These are phyloP conservation scores for Folsomia candida DNA, from an alignment of 2,888 invertebrate genomes.

Conservation along the genomic window DNA sequence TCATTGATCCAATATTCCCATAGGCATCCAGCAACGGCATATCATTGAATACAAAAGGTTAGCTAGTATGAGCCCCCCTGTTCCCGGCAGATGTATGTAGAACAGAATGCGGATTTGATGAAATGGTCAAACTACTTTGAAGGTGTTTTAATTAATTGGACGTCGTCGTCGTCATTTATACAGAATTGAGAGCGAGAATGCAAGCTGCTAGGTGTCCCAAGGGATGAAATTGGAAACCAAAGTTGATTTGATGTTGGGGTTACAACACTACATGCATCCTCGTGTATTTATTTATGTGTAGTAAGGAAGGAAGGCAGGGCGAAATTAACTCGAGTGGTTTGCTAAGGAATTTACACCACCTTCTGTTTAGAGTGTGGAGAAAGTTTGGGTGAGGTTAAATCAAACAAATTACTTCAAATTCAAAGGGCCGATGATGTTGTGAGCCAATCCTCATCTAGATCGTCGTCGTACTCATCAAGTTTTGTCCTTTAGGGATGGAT, in stretches of 20 bases:
- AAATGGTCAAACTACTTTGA: slow-evolving; percentile 10
- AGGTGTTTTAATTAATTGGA: slow-evolving; percentile 22
- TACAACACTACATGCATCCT: not conserved
- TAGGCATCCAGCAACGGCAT: too few species aligned
- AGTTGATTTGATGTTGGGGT: not conserved
- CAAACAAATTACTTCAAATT: not conserved
- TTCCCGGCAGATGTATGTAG: too few species aligned
- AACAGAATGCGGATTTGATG: not conserved
- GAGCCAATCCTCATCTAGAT: not conserved
- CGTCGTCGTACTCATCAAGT: not conserved
- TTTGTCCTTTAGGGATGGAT: not conserved
- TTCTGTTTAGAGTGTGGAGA: not conserved
- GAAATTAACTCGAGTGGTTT: slow-evolving; percentile 20
- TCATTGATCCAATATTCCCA: too few species aligned
- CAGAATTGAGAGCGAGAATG: not conserved
- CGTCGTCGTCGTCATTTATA: slow-evolving; percentile 1
- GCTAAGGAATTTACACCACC: not conserved
- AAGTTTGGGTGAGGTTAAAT: too few species aligned
- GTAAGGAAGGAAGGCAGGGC: too few species aligned
- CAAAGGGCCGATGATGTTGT: not conserved
- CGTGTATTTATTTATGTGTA: too few species aligned
- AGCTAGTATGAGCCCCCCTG: too few species aligned
- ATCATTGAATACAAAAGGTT: too few species aligned
- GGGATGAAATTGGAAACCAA: slow-evolving; percentile 16
- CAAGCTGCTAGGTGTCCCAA: not conserved